Evolutionary conservation across 2,888 invertebrate genomes (phyloP).

Genomic region (Drosophila mimica): DNA sequence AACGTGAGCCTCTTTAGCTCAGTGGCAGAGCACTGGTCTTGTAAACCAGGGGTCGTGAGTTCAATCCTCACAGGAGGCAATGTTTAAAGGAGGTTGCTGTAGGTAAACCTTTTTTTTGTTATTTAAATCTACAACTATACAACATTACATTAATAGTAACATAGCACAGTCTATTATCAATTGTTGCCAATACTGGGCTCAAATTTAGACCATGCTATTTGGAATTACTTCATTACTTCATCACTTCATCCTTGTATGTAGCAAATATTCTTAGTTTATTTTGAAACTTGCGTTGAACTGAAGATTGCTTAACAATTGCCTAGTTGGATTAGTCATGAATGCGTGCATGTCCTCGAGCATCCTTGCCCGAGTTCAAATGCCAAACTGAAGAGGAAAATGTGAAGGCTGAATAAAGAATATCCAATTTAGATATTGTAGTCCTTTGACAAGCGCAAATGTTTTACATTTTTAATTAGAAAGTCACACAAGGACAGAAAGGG

Average conservation of each 20-base stretch:
- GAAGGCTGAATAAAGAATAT: conserved; percentile 25
- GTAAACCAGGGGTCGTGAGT: conserved; percentile 96
- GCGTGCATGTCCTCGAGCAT: conserved; percentile 3
- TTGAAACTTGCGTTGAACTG: not conserved
- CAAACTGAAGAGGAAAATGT: conserved; percentile 26
- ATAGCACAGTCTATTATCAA: not conserved
- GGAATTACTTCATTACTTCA: not conserved
- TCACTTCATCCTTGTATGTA: not conserved
- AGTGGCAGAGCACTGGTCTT: conserved; percentile 96
- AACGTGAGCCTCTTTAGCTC: conserved; percentile 92
- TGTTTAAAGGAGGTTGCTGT: not conserved
- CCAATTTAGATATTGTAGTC: conserved; percentile 47
- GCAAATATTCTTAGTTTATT: not conserved
- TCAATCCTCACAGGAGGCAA: conserved; percentile 95
- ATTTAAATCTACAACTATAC: not conserved
- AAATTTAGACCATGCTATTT: not conserved
- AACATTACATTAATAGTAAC: not conserved
- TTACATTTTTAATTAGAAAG: conserved; percentile 80
- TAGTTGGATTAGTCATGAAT: conserved; percentile 1
- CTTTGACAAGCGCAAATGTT: conserved; percentile 62
- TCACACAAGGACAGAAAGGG: conserved; percentile 45
- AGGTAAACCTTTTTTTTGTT: not conserved
- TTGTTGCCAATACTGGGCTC: not conserved
- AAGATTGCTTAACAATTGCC: not conserved
- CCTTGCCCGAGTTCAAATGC: conserved; percentile 18